Base-by-base conservation (phyloP, 2,888 invertebrate genomes). In the Parelbella ahira region DNA sequence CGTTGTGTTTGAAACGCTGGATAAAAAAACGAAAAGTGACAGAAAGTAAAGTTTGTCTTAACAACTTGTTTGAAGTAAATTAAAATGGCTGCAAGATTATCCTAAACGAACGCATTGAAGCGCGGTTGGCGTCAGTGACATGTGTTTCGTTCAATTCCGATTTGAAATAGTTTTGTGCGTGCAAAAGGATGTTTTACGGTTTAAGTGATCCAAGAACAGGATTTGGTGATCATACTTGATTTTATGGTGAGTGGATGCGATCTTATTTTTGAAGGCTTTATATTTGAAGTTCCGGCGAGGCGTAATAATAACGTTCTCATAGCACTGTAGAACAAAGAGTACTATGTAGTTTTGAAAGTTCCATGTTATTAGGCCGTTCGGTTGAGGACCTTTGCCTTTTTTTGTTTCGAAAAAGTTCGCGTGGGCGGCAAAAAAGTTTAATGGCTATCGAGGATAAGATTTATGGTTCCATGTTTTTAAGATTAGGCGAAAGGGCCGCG, bases 311-410 rank as follows among this genome's bases (percentile, higher is more conserved):
- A 24, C 11, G 8, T 24, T 23, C n/a, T 30, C 34, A 21, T 38
- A 34, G 9, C 37, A 37, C 59, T 53, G 50, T 53, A 60, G 68
- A 76, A 76, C 75, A 76, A 78, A 77, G 75, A 54, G 75, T 73
- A 47, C 66, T 70, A 71, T 68, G 69, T 69, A 32, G 25, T 34
- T 28, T 36, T 30, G 27, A 29, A 37, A 39, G 43, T 39, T 39
- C 12, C 11, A 2, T n/a, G 23, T 19, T 19, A 19, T 34, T 53
- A 67, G 68, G 70, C 69, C 63, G 62, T 15, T 15, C 60, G 50
- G 52, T 44, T 45, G 38, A 56, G 54, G 53, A 56, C 54, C 54
- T 63, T 52, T 60, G 60, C 63, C 24, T 53, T 58, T 54, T 56
- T 57, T 66, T 67, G 49, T 64, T 60, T 63, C 53, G 23, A 58